Percentiles rank a stretch among this genome's conserved stretches.
These are phyloP conservation scores for Paraescarpia echinospica DNA, from an alignment of 1,140 invertebrate genomes.

Conservation along the genomic window DNA sequence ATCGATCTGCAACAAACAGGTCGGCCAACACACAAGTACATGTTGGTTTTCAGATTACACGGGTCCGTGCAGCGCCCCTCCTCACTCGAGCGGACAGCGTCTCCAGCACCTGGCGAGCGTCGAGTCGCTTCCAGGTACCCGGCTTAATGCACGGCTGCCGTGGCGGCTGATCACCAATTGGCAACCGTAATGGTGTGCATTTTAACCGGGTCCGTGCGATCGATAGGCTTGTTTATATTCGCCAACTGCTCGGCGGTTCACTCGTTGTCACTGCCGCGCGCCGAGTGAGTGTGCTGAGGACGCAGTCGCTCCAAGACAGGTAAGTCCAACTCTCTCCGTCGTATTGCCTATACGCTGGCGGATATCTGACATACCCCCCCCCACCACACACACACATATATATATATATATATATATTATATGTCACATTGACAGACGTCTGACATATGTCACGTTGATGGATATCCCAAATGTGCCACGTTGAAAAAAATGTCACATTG, in stretches of 20 bases:
- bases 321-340: neutral
- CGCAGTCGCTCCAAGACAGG: neutral
- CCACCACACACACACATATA: too few relatives aligned
- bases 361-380: too few relatives aligned
- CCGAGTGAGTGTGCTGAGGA: neutral
- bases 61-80: neutral
- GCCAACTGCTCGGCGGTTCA: neutral
- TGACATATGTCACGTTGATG: neutral
- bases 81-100: neutral
- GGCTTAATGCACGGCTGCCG: neutral
- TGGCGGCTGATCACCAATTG: neutral
- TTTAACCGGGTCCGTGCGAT: neutral
- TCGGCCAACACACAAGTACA: neutral
- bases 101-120: neutral
- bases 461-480: neutral
- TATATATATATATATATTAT: too few relatives aligned
- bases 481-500: neutral
- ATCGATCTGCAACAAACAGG: neutral
- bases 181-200: neutral
- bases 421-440: too few relatives aligned
- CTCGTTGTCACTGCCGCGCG: neutral
- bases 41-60: neutral
- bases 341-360: neutral
- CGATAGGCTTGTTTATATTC: neutral
- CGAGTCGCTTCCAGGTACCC: neutral